A percentile compares a stretch with the other conserved stretches of the same genome.
Evolutionary conservation across 2,797 vertebrate genomes (phyloP).

Genomic region (Echiichthys vipera): DNA sequence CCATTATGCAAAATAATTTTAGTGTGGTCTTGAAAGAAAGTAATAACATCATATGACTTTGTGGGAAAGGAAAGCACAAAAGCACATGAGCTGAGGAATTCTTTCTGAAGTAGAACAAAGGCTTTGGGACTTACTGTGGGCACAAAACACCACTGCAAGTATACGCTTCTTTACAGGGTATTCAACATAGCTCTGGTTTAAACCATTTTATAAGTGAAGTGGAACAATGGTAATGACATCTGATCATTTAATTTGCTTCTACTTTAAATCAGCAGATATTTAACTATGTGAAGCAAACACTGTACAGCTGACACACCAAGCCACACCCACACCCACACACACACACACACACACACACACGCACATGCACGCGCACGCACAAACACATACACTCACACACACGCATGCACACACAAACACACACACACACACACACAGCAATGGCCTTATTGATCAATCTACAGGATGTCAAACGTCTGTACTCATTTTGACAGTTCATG

Average conservation of each 20-base stretch:
- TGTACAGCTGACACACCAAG: neutral
- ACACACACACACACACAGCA: constrained; percentile 4
- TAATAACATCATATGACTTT: constrained; percentile 41
- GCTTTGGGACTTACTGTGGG: constrained; percentile 35
- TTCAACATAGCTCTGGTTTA: constrained; percentile 2
- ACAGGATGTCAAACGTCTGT: neutral
- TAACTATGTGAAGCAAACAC: neutral
- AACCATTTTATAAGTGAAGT: constrained; percentile 11
- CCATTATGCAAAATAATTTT: constrained; percentile 50
- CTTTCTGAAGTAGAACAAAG: constrained; percentile 58
- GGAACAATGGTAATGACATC: constrained; percentile 29
- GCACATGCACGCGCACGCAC: neutral
- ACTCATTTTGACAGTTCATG: neutral
- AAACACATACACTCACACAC: neutral
- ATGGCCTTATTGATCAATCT: constrained; percentile 19
- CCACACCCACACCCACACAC: neutral
- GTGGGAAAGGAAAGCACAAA: constrained; percentile 39
- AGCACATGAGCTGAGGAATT: constrained; percentile 62
- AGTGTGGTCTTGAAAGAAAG: constrained; percentile 42
- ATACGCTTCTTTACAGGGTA: constrained; percentile 6
- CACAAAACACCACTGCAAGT: constrained; percentile 29
- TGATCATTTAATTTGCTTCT: constrained; percentile 8
- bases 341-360: neutral
- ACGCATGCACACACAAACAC: neutral
- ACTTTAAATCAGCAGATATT: constrained; percentile 21